Evolutionary conservation across 2,797 vertebrate genomes (phyloP).

Genomic region (Lophotriccus pileatus): DNA sequence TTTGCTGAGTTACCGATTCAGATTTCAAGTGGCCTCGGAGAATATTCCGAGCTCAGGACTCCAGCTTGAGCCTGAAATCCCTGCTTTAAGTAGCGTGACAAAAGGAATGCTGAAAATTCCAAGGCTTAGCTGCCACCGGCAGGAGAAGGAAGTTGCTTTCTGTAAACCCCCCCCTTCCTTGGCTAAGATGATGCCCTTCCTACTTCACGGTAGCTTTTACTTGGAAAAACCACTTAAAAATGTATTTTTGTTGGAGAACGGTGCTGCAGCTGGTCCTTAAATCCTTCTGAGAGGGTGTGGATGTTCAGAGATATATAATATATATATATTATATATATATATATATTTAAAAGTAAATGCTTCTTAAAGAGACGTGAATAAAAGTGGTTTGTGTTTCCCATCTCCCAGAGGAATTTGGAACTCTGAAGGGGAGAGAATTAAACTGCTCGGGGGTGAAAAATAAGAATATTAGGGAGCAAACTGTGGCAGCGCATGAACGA

Average conservation of each 20-base stretch:
- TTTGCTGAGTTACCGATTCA: not conserved
- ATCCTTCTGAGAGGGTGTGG: not conserved
- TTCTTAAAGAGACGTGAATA: not conserved
- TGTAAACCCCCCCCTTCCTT: not conserved
- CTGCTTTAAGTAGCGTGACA: not conserved
- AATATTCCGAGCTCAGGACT: not conserved
- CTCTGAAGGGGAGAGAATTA: constrained; percentile 19
- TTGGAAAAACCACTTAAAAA: not conserved
- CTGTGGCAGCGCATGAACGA: constrained; percentile 67
- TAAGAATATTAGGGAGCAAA: constrained; percentile 49
- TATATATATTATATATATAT: not conserved
- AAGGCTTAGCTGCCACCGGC: not conserved
- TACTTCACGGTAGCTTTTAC: not conserved
- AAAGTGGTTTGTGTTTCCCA: not conserved
- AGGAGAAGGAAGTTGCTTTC: not conserved
- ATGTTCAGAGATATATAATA: not conserved
- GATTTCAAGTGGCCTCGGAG: not conserved
- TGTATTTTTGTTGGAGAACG: not conserved
- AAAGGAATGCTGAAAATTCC: not conserved
- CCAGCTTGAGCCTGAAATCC: not conserved
- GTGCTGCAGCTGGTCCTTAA: constrained; percentile 2
- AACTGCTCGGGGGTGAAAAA: constrained; percentile 82
- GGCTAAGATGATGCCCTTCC: not conserved
- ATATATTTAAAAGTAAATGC: not conserved
- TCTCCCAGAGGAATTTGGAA: not conserved